Base-by-base conservation (phyloP, 2,113 vertebrate genomes). In the Mormoops blainvillei region DNA sequence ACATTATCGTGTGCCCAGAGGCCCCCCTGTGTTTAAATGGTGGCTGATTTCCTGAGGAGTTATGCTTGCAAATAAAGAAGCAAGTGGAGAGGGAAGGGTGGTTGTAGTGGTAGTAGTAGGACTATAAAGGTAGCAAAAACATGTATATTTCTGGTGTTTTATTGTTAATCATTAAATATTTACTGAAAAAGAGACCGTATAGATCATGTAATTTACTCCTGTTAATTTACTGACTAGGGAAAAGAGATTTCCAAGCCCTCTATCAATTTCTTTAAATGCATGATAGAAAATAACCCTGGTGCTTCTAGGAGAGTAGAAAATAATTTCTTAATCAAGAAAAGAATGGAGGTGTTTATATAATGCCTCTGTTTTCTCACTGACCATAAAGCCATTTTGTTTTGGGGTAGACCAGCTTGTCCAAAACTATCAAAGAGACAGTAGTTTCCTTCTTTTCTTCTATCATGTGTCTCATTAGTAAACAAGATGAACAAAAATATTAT, bases 141-240 rank as follows among this genome's bases (percentile, higher is more conserved):
- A 52, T 19, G 31, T 7, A 14, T 73, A 20, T 7, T 76, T 89
- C 58, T 58, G 38, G 67, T 85, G 7, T 52, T 48, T 92, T 70
- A 28, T 36, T 94, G 85, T 90, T 26, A 97, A 87, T 90, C 89
- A 31, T 68, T 77, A 89, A 78, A 50, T 92, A 4, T 94, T 76
- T 87, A 20, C 36, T 22, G 28, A 38, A 70, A 36, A 58, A 63
- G 1, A 5, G 10, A 63, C 1, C 28, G 1, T 0, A 16, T 38
- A 63, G 12, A 48, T 76, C 7, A 26, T 4, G 2, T 52, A n/a
- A 20, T 48, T 50, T 4, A 45, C 9, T 26, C 18, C 36, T 71
- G 38, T 54, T 68, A 87, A 36, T 61, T 77, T 87, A 31, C 26
- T 54, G 19, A 68, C 19, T 31, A 61, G 31, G 15, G 63, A 28